These are phyloP conservation scores for Dicrurus megarhynchus DNA, from an alignment of 2,113 vertebrate genomes.

Conservation along the genomic window DNA sequence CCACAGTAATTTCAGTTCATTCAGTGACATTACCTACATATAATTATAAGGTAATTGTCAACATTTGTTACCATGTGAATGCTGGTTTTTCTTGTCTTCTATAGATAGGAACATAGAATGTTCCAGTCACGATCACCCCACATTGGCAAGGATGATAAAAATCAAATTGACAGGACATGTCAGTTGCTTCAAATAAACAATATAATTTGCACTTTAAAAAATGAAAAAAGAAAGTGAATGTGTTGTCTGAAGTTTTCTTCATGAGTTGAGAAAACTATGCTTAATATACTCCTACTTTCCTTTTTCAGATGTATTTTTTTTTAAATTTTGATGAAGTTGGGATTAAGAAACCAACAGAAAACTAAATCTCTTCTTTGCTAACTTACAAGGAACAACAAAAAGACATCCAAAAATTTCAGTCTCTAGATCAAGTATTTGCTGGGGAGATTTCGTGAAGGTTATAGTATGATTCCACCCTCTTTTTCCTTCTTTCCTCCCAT, in stretches of 20 bases:
- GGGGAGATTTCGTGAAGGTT: background rate
- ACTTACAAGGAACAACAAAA: background rate
- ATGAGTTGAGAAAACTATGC: slow-evolving; percentile 1
- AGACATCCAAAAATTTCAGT: background rate
- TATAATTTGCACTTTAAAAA: slow-evolving; percentile 34
- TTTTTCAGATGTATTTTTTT: background rate
- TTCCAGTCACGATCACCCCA: slow-evolving; percentile 20
- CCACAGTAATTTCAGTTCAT: slow-evolving; percentile 82
- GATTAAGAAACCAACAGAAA: background rate
- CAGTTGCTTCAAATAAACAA: slow-evolving; percentile 35
- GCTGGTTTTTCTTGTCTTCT: slow-evolving; percentile 37
- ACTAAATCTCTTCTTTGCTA: background rate
- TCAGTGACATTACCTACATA: slow-evolving; percentile 77
- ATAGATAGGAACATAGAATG: slow-evolving; percentile 19
- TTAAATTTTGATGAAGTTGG: background rate
- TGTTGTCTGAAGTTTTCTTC: slow-evolving; percentile 52
- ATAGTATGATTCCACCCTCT: background rate
- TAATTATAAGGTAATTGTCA: slow-evolving; percentile 82
- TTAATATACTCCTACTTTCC: background rate
- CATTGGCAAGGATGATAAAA: slow-evolving; percentile 37
- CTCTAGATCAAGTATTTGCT: background rate
- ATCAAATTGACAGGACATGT: slow-evolving; percentile 50
- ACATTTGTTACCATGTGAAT: slow-evolving; percentile 66
- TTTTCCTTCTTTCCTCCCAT: background rate
- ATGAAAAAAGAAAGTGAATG: slow-evolving; percentile 18